A percentile compares a stretch with the other conserved stretches of the same genome.
Evolutionary conservation across 2,797 vertebrate species (phyloP).

Genomic region (Anas acuta): DNA sequence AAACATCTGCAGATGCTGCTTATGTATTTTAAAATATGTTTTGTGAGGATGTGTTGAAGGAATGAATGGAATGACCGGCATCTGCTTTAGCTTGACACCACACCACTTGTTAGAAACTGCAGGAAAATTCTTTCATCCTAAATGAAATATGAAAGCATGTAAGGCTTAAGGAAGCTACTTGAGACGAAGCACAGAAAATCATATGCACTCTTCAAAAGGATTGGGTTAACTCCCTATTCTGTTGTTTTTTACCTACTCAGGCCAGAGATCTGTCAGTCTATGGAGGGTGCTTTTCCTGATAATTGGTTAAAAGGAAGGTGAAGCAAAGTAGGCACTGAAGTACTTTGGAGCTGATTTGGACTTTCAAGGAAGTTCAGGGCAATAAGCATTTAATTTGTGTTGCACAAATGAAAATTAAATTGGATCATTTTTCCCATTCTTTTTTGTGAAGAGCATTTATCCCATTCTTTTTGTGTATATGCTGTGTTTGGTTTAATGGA

Average conservation of each 20-base stretch:
- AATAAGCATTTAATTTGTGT: constrained; percentile 51
- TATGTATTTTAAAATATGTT: neutral
- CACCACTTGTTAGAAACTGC: neutral
- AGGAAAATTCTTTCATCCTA: neutral
- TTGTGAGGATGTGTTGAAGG: constrained; percentile 22
- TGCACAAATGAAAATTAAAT: constrained; percentile 60
- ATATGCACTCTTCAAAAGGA: neutral
- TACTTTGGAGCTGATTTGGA: constrained; percentile 28
- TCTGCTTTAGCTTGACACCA: constrained; percentile 19
- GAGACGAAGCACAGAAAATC: neutral
- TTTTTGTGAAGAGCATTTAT: constrained; percentile 24
- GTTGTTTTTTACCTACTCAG: neutral
- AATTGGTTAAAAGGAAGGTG: neutral
- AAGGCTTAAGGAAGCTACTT: neutral
- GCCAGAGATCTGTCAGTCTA: neutral
- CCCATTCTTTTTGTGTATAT: constrained; percentile 49
- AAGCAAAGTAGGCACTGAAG: neutral
- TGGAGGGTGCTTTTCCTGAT: neutral
- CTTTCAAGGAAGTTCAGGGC: constrained; percentile 42
- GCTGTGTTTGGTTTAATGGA: constrained; percentile 73
- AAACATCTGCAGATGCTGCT: neutral
- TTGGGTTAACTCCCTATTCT: neutral
- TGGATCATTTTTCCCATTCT: constrained; percentile 9
- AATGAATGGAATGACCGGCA: constrained; percentile 37
- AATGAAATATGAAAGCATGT: neutral